Evolutionary conservation across 2,113 vertebrate species (phyloP).

Genomic region (Pseudorasbora parva): DNA sequence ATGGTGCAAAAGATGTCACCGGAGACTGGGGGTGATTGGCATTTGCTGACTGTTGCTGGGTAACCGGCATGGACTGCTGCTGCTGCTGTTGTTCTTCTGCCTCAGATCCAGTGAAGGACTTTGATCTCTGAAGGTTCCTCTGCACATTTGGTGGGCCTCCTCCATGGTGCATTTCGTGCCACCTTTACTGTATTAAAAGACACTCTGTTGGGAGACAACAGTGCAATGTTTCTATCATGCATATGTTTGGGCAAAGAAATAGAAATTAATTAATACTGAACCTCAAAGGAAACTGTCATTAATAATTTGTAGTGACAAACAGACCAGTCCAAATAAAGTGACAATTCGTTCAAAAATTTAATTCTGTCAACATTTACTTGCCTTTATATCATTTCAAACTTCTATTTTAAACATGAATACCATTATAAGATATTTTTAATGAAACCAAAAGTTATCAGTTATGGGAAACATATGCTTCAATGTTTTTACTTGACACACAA

Average conservation of each 20-base stretch:
- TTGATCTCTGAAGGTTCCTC: conserved; percentile 89
- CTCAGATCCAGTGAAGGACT: conserved; percentile 87
- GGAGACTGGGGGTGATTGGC: conserved; percentile 87
- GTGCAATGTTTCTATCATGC: neutral
- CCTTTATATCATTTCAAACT: neutral
- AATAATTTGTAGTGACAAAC: neutral
- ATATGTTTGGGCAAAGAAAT: neutral
- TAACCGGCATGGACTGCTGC: conserved; percentile 73
- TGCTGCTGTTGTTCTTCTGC: conserved; percentile 83
- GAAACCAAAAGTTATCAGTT: neutral
- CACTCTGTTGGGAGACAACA: conserved; percentile 59
- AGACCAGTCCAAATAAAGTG: neutral
- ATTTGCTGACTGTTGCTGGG: conserved; percentile 72
- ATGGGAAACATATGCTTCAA: neutral
- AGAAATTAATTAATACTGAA: neutral
- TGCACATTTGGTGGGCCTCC: conserved; percentile 91
- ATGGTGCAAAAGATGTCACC: conserved; percentile 85
- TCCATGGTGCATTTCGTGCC: conserved; percentile 96
- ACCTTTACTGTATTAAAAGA: conserved; percentile 65
- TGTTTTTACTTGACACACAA: no score
- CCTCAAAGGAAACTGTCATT: neutral
- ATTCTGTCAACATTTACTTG: neutral
- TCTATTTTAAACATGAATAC: no score
- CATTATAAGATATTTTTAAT: no score
- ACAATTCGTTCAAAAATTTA: neutral